Base-by-base conservation (phyloP, 35 echinoderm and acorn worm species). In the Hemicentrotus pulcherrimus region DNA sequence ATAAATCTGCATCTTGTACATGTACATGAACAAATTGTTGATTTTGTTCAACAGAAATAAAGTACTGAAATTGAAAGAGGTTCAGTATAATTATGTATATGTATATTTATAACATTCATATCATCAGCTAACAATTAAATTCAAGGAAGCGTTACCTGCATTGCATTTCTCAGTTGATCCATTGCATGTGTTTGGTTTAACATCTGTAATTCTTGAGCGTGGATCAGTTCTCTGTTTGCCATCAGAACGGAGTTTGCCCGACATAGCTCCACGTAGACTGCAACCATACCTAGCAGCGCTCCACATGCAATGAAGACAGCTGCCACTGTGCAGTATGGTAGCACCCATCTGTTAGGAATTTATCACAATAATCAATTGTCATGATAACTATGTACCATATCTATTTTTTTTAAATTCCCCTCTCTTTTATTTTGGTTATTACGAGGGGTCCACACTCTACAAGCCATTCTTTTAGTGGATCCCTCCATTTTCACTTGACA, bases 221-320 rank as follows among this genome's bases (percentile, higher is more conserved):
- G 91, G n/a, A 93, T 93, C 14, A 93, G 48, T 48, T 93, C 91
- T 58, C 91, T 47, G 91, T 93, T 93, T 48, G 15, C 58, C 91
- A 46, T 13, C 31, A 93, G 22, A 5, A 93, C 48, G 48, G 91
- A 24, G 91, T 93, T 93, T 47, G 91, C 45, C n/a, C n/a, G 91
- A 93, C 91, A 93, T 58, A 93, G 91, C 91, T 93, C 91, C 91
- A 93, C 91, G 91, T 93, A 93, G 22, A 93, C 48, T 18, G 46
- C 91, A 12, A 93, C 28, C 91, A 93, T 14, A 12, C 91, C 91
- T 0, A 93, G 91, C 28, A 93, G n/a, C 14, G 91, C 91, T 31
- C 91, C 91, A 5, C 13, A 58, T 4, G 91, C 46, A 9, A 93
- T 58, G 48, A 93, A 47, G 30, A 93, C 91, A 58, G 91, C 91